Conservation (phyloP, 1,140 invertebrate species). For the Diprion similis region DNA sequence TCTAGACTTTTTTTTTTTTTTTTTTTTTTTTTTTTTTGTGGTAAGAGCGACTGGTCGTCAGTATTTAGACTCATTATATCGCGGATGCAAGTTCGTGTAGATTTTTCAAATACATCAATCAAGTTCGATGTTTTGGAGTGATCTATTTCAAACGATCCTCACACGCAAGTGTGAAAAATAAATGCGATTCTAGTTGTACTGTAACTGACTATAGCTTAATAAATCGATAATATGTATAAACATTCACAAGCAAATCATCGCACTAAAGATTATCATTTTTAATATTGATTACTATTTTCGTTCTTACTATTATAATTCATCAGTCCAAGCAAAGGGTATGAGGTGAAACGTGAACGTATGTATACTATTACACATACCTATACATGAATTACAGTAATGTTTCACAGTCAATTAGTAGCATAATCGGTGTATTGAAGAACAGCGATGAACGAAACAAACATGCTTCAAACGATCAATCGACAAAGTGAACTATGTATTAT, state of each 20-base stretch:
- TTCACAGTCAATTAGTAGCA: not conserved
- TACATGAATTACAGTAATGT: not conserved
- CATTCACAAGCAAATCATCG: constrained; percentile 16
- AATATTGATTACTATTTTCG: too few relatives aligned
- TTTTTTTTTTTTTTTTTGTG: too few relatives aligned
- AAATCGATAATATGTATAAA: not conserved
- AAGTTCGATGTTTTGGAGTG: too few relatives aligned
- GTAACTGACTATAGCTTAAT: too few relatives aligned
- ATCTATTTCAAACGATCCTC: too few relatives aligned
- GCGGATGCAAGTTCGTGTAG: too few relatives aligned
- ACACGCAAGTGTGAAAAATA: too few relatives aligned
- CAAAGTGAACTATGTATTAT: constrained; percentile 8
- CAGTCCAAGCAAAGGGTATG: constrained; percentile 5
- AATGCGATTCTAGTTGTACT: too few relatives aligned
- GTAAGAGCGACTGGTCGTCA: too few relatives aligned
- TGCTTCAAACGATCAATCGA: constrained; percentile 13
- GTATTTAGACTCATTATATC: too few relatives aligned
- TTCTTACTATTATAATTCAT: not conserved
- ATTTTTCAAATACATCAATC: too few relatives aligned
- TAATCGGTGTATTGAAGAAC: not conserved
- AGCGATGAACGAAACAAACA: not conserved
- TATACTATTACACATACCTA: not conserved
- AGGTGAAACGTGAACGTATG: not conserved
- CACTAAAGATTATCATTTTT: not conserved
- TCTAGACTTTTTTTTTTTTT: too few relatives aligned